Base-by-base conservation (phyloP, 2,888 invertebrate species). In the Apotomis betuletana region DNA sequence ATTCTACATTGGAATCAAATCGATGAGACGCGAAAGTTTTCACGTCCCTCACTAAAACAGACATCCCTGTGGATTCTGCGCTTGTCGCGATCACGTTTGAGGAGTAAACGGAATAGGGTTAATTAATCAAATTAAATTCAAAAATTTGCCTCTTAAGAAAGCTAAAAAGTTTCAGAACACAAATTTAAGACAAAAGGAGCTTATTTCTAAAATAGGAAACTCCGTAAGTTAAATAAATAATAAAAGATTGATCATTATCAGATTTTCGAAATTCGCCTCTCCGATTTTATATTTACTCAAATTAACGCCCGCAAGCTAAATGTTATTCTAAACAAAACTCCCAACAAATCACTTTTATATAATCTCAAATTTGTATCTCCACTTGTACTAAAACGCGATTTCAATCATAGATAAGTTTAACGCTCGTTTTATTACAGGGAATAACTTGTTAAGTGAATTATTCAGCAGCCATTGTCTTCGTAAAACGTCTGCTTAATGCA, bases 391-490 rank as follows among this genome's bases (percentile, higher is more conserved):
- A 72, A 72, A 57, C 63, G 52, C 51, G 72, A 72, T 68, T 63
- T 68, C 68, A 68, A 68, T 72, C 67, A 58, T 68, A 72, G 72
- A 72, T 72, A 68, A 54, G 38, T 67, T 61, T 38, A 49, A 51
- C 52, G 41, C 27, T 8, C 54, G 12, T 67, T 68, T 68, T 68
- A 72, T 59, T 46, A 61, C 61, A 5, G 6, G 15, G 57, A 67
- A 63, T 62, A 68, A 68, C 72, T 63, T 59, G 68, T 68, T 68
- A 72, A 68, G 72, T 72, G 68, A 71, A 71, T 70, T 61, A 71
- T 72, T 72, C 68, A 68, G 41, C 36, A 13, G 65, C 57, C 72
- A 68, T 63, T 72, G 72, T 63, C 55, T 60, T n/a, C 67, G 61
- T 63, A 67, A 71, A 62, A 61, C 65, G 61, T 62, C 67, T 63